Conservation (phyloP, 2,797 vertebrate species). For the Buphagus erythrorhynchus region DNA sequence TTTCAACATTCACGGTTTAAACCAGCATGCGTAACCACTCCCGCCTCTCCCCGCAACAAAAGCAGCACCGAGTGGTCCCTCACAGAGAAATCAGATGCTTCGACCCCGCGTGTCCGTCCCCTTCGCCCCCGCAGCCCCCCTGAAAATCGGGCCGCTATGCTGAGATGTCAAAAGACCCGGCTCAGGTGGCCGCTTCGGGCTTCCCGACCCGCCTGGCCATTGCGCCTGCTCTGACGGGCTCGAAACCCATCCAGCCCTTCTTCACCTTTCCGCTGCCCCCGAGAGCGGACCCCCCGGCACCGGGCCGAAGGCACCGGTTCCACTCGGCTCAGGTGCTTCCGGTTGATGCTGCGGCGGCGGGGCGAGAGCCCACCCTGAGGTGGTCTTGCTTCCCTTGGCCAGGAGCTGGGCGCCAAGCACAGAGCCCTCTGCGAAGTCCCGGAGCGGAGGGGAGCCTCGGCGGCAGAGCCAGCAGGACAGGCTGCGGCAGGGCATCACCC, state of each 20-base stretch:
- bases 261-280: background rate
- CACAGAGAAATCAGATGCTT: background rate
- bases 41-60: background rate
- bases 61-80: background rate
- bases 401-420: background rate
- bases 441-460: background rate
- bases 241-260: background rate
- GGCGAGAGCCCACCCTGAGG: background rate
- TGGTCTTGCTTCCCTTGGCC: background rate
- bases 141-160: background rate
- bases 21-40: background rate
- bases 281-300: fast-evolving
- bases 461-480: background rate
- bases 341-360: background rate
- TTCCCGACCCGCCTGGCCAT: background rate
- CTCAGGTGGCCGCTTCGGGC: background rate
- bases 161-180: background rate
- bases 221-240: background rate
- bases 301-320: background rate
- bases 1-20: background rate
- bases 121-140: background rate
- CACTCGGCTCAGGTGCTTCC: background rate
- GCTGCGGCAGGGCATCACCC: background rate
- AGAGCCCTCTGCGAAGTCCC: background rate
- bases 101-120: background rate